Percentiles rank a stretch among this genome's conserved stretches.
These are phyloP conservation scores for Tonatia bakeri DNA, from an alignment of 2,113 vertebrate genomes.

Conservation along the genomic window DNA sequence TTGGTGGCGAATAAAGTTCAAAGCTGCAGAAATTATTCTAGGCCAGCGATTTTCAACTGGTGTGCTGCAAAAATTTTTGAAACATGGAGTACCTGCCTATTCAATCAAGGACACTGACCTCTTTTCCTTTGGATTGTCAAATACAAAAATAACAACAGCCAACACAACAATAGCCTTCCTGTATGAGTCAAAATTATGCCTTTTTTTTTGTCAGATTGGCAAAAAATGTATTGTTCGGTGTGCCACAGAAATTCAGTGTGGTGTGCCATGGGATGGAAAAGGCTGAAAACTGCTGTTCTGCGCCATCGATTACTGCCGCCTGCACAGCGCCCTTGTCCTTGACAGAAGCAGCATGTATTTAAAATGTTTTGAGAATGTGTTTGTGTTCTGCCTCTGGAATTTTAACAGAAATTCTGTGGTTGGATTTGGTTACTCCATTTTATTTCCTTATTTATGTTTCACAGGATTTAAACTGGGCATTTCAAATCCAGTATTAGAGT, in stretches of 20 bases:
- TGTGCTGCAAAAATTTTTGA: too few species aligned
- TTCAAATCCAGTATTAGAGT: background rate
- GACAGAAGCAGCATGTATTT: background rate
- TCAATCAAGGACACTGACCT: too few species aligned
- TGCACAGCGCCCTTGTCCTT: background rate
- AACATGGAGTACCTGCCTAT: too few species aligned
- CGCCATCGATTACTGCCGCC: background rate
- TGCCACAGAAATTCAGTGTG: too few species aligned
- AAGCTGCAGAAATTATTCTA: background rate
- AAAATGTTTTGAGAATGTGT: background rate
- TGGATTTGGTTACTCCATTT: background rate
- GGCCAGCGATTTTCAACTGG: background rate
- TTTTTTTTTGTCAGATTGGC: too few species aligned
- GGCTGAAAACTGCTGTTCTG: background rate
- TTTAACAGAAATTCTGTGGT: background rate
- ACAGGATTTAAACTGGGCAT: background rate
- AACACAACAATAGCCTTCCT: too few species aligned
- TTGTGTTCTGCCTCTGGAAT: background rate
- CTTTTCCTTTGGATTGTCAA: too few species aligned
- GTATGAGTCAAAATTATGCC: too few species aligned
- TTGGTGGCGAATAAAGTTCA: background rate
- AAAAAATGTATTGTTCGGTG: too few species aligned
- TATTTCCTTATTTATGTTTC: background rate
- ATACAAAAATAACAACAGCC: too few species aligned
- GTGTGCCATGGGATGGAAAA: too few species aligned